Evolutionary conservation across 2,888 invertebrate species (phyloP).

Genomic region (Lagria hirta): DNA sequence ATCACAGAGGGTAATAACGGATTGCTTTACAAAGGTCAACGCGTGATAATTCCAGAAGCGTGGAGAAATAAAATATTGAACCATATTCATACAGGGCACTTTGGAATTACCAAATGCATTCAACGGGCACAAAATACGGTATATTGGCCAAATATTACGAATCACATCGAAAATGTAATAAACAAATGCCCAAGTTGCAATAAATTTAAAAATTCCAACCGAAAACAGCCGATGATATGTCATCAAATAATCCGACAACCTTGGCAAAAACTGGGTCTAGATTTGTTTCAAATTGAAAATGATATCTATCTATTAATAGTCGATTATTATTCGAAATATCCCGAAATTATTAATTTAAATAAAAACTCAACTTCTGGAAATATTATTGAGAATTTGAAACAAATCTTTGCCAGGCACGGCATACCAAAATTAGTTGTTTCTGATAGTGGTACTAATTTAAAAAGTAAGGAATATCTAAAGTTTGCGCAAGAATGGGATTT

Average conservation of each 20-base stretch:
- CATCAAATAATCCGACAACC: conserved; percentile 29
- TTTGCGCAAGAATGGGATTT: conserved; percentile 19
- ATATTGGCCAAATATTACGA: conserved; percentile 35
- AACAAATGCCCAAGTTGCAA: conserved; percentile 35
- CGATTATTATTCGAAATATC: conserved; percentile 35
- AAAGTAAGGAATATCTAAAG: conserved; percentile 9
- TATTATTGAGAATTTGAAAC: conserved; percentile 30
- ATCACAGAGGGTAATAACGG: conserved; percentile 23
- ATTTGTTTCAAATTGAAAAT: conserved; percentile 32
- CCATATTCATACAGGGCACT: conserved; percentile 33
- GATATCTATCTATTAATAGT: conserved; percentile 33
- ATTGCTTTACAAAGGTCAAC: conserved; percentile 29
- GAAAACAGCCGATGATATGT: conserved; percentile 30
- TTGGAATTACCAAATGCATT: conserved; percentile 33
- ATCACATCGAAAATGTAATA: conserved; percentile 29
- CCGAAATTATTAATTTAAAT: conserved; percentile 30
- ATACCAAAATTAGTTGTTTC: conserved; percentile 9
- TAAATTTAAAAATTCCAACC: conserved; percentile 23
- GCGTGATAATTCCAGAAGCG: conserved; percentile 31
- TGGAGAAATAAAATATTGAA: conserved; percentile 30
- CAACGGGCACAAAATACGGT: conserved; percentile 28
- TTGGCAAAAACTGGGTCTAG: conserved; percentile 32
- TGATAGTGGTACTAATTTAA: conserved; percentile 14
- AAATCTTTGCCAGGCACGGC: conserved; percentile 29
- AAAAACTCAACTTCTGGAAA: conserved; percentile 23